Conservation (phyloP, 1,140 invertebrate genomes). For the Bombus waltoni region DNA sequence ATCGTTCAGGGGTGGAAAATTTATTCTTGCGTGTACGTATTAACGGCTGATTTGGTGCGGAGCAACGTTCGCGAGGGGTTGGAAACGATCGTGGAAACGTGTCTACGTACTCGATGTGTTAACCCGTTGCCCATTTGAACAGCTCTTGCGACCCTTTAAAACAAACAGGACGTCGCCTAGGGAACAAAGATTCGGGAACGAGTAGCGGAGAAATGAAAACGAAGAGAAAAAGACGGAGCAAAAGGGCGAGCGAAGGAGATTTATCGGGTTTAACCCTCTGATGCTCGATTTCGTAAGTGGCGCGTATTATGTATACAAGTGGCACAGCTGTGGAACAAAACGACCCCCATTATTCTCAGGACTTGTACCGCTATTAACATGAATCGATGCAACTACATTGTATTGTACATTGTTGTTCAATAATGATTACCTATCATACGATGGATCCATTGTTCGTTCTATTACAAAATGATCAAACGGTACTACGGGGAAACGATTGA, state of each 20-base stretch:
- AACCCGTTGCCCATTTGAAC: constrained; percentile 79
- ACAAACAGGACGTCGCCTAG: constrained; percentile 74
- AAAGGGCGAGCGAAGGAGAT: constrained; percentile 33
- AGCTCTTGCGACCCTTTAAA: constrained; percentile 77
- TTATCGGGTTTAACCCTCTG: constrained; percentile 54
- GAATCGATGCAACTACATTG: constrained; percentile 24
- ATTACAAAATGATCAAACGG: not conserved
- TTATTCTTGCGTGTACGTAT: constrained; percentile 56
- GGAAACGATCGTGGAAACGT: constrained; percentile 62
- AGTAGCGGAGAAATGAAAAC: constrained; percentile 45
- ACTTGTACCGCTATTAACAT: constrained; percentile 26
- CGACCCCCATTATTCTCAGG: constrained; percentile 59
- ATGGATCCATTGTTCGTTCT: not conserved
- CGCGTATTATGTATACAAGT: constrained; percentile 54
- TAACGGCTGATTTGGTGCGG: constrained; percentile 69
- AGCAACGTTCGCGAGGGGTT: not conserved
- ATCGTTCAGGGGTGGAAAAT: constrained; percentile 24
- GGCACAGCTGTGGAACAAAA: constrained; percentile 73
- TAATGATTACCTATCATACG: constrained; percentile 24
- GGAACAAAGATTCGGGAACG: constrained; percentile 70
- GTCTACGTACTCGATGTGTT: constrained; percentile 68
- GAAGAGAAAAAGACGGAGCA: constrained; percentile 37
- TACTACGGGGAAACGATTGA: not conserved
- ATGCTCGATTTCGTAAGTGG: constrained; percentile 61
- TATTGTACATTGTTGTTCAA: constrained; percentile 27